Percentiles rank a stretch among this genome's conserved stretches.
These are phyloP conservation scores for Goniozus legneri DNA, from an alignment of 1,140 invertebrate genomes.

Conservation along the genomic window DNA sequence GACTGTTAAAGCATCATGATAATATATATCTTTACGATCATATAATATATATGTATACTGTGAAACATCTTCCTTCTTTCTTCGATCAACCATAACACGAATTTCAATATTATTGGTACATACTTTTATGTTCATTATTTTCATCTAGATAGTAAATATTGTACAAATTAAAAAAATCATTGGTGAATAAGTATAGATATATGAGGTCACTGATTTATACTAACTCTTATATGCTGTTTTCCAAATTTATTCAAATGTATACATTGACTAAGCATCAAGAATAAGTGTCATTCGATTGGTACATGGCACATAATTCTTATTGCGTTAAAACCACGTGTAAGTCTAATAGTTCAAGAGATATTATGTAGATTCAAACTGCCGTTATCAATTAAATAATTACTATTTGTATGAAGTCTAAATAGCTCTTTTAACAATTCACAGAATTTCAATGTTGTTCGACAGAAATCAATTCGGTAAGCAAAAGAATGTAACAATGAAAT, in stretches of 20 bases:
- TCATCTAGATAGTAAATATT: background rate
- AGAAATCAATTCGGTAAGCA: too few species aligned
- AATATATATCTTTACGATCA: background rate
- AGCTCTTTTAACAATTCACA: too few species aligned
- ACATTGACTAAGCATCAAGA: background rate
- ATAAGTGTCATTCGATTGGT: background rate
- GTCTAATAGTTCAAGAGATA: background rate
- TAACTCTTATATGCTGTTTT: background rate
- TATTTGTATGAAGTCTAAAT: too few species aligned
- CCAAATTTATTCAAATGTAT: background rate
- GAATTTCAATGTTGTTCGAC: too few species aligned
- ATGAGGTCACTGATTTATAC: background rate
- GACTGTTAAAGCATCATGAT: background rate
- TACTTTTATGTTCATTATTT: background rate
- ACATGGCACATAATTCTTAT: background rate
- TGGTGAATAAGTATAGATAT: background rate
- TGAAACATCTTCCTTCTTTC: background rate
- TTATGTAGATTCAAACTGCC: background rate
- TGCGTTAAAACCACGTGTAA: background rate
- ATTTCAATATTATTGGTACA: background rate
- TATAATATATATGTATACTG: background rate
- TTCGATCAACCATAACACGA: background rate
- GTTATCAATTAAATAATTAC: background rate
- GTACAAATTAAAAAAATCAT: background rate
- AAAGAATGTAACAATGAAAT: too few species aligned